A percentile compares a stretch with the other conserved stretches of the same genome.
phyloP scores from a whole-genome alignment of 1,140 invertebrate genomes.

The Helicoverpa armigera region DNA sequence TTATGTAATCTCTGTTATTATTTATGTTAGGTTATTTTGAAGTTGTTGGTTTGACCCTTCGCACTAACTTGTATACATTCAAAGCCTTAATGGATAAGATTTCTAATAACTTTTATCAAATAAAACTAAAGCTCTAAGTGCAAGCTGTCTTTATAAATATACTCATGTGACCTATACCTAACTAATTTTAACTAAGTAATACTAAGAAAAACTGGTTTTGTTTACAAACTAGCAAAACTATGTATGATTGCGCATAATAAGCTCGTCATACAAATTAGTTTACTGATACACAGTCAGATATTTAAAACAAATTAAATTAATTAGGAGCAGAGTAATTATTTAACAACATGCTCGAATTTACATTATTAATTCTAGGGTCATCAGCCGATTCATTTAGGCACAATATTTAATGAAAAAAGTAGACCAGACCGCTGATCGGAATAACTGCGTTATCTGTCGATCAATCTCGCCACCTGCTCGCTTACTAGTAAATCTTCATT shows the following conservation, averaged over 20 bases:
- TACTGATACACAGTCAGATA: too few relatives aligned
- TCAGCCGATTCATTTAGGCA: conserved; percentile 43
- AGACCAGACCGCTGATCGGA: conserved; percentile 57
- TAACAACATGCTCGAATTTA: neutral
- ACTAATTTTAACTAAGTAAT: too few relatives aligned
- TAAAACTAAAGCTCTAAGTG: too few relatives aligned
- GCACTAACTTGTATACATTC: neutral
- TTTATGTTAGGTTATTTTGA: conserved; percentile 27
- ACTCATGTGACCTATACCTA: too few relatives aligned
- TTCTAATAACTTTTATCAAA: too few relatives aligned
- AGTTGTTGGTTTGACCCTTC: conserved; percentile 26
- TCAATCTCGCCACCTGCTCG: conserved; percentile 75
- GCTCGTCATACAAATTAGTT: too few relatives aligned
- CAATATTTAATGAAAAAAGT: conserved; percentile 52
- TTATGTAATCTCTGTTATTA: conserved; percentile 30
- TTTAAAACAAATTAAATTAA: neutral
- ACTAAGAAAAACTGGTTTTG: too few relatives aligned
- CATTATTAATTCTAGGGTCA: conserved; percentile 3
- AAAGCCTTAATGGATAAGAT: neutral
- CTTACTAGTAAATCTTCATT: conserved; percentile 78
- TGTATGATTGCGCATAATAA: too few relatives aligned
- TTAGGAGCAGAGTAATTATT: neutral
- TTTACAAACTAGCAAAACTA: too few relatives aligned
- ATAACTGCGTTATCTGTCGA: conserved; percentile 69
- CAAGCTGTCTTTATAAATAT: too few relatives aligned